A percentile compares a stretch with the other conserved stretches of the same genome.
Conservation (phyloP, 2,888 invertebrate genomes). For the Merodon equestris region DNA sequence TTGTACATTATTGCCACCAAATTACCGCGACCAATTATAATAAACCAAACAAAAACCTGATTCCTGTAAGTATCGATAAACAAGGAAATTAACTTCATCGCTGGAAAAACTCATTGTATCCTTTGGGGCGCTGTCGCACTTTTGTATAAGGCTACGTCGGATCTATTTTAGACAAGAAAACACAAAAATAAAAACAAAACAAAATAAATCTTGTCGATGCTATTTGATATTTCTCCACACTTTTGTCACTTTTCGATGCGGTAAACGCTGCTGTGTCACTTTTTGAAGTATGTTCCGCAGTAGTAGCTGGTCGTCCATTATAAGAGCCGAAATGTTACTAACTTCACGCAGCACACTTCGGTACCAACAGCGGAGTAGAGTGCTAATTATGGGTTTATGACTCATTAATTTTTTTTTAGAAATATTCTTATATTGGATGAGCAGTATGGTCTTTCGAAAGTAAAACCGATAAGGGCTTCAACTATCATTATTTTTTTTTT, state of each 20-base stretch:
- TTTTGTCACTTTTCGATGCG: slow-evolving; percentile 47
- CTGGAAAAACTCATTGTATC: slow-evolving; percentile 96
- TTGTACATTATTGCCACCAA: too few species aligned
- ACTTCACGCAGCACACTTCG: slow-evolving; percentile 24
- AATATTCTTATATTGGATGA: too few species aligned
- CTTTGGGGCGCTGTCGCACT: slow-evolving; percentile 31
- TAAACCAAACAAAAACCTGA: slow-evolving; percentile 86
- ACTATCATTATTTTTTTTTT: too few species aligned
- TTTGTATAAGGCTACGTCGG: slow-evolving; percentile 29
- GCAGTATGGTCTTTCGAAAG: too few species aligned
- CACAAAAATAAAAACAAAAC: slow-evolving; percentile 2
- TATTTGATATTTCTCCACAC: slow-evolving; percentile 20
- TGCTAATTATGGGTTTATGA: slow-evolving; percentile 20
- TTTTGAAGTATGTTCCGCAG: slow-evolving; percentile 53
- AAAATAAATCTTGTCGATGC: slow-evolving; percentile 24
- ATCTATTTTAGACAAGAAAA: slow-evolving; percentile 21
- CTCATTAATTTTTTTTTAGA: too few species aligned
- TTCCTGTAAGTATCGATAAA: slow-evolving; percentile 98
- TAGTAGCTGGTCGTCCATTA: slow-evolving; percentile 46
- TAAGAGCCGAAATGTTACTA: slow-evolving; percentile 23
- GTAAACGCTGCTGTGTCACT: slow-evolving; percentile 62
- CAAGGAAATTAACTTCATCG: slow-evolving; percentile 99
- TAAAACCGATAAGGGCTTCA: too few species aligned
- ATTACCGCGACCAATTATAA: too few species aligned
- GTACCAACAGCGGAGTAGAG: slow-evolving; percentile 13